Base-by-base conservation (phyloP, 2,797 vertebrate species). In the Pogoniulus pusillus region DNA sequence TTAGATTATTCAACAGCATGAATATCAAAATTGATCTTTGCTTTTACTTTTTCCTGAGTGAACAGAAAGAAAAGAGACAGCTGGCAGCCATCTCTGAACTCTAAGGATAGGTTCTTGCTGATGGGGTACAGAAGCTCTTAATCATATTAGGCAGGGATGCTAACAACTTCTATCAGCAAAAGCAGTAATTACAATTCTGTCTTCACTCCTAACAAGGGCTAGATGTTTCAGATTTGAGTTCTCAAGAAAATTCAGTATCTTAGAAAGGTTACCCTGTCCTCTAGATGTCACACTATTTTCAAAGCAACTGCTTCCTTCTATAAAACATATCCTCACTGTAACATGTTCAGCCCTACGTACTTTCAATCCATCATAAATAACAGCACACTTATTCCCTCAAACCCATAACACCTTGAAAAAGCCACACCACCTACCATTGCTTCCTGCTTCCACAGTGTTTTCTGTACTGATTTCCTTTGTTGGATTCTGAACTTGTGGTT, bases 391-490 rank as follows among this genome's bases (percentile, higher is more conserved):
- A 65, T 29, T 72, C 12, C 16, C 26, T 35, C 34, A 41, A 81
- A 77, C 45, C 20, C 30, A 87, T 75, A 12, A n/a, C 17, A 34
- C 79, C 63, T 72, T 45, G 14, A 76, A 57, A 87, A 73, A 82
- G 32, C 5, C 2, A 2, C 29, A 94, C 58, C 41, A 93, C 96
- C 17, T 93, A 97, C 96, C 93, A 54, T 18, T 65, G 93, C 95
- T 93, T 84, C 59, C 94, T 59, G 92, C 30, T 43, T 96, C 96
- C 41, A 51, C 26, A 26, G 12, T 65, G 66, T 91, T 86, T 70
- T 98, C 98, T 26, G 51, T n/a, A 59, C 30, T 90, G n/a, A 96
- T 95, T 73, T 97, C 98, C 85, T 98, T 96, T 23, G 82, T 59
- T 78, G 96, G 83, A 81, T 93, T 98, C 91, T 97, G 97, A 73